phyloP scores from a whole-genome alignment of 2,888 invertebrate species.

The Drosophila tripunctata region DNA sequence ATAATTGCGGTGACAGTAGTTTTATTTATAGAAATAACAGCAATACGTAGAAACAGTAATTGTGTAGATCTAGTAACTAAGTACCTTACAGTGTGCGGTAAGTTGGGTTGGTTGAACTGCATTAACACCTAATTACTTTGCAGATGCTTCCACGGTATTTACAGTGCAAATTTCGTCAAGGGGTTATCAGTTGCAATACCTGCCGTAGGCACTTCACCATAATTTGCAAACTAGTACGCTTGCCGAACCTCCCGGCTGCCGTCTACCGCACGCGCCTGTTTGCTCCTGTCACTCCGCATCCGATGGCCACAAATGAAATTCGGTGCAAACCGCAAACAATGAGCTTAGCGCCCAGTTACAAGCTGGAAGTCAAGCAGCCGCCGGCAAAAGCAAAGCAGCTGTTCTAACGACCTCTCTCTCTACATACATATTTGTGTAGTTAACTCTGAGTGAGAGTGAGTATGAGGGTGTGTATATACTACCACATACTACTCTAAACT shows the following conservation, averaged over 20 bases:
- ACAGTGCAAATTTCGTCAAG: slow-evolving; percentile 26
- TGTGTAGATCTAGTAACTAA: too few species aligned
- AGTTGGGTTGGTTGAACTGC: neutral
- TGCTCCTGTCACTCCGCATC: neutral
- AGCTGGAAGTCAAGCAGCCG: slow-evolving; percentile 69
- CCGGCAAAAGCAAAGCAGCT: slow-evolving; percentile 32
- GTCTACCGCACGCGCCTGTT: neutral
- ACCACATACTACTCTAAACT: slow-evolving; percentile 35
- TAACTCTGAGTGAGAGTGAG: slow-evolving; percentile 5
- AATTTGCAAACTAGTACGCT: slow-evolving; percentile 18
- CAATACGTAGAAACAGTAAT: too few species aligned
- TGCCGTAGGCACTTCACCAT: slow-evolving; percentile 27
- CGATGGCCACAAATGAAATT: neutral
- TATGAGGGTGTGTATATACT: slow-evolving; percentile 13
- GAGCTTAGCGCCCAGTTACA: slow-evolving; percentile 67
- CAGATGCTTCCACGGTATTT: slow-evolving; percentile 32
- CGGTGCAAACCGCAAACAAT: slow-evolving; percentile 60
- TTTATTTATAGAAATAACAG: too few species aligned
- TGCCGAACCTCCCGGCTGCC: neutral
- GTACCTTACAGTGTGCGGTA: too few species aligned
- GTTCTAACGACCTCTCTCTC: slow-evolving; percentile 24
- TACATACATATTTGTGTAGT: slow-evolving; percentile 15
- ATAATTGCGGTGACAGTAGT: too few species aligned
- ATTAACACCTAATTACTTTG: slow-evolving; percentile 45
- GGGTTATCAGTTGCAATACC: slow-evolving; percentile 36